A percentile compares a stretch with the other conserved stretches of the same genome.
Evolutionary conservation across 1,140 invertebrate genomes (phyloP).

Genomic region (Coenobita brevimanus): DNA sequence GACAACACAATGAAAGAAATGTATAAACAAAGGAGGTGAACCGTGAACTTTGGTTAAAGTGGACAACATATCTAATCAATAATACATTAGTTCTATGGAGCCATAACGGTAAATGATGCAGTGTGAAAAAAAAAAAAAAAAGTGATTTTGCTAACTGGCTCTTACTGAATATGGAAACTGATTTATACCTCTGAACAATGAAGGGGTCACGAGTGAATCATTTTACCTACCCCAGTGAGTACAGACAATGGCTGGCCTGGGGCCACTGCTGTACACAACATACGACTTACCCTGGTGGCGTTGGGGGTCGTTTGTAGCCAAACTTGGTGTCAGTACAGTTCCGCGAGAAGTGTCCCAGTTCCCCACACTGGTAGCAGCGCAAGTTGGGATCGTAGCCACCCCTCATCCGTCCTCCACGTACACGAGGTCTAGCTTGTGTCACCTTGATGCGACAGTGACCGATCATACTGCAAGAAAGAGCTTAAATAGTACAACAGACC

Average conservation of each 20-base stretch:
- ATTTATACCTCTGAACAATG: too few relatives aligned
- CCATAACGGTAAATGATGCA: slow-evolving; percentile 34
- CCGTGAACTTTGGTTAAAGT: not conserved
- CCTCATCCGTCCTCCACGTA: slow-evolving; percentile 72
- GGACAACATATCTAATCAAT: not conserved
- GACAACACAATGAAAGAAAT: slow-evolving; percentile 22
- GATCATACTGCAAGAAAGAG: slow-evolving; percentile 68
- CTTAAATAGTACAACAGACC: not conserved
- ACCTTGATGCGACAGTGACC: slow-evolving; percentile 74
- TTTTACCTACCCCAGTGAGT: slow-evolving; percentile 55
- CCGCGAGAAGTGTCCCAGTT: slow-evolving; percentile 80
- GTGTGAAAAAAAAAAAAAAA: slow-evolving; percentile 8
- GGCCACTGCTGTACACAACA: not conserved
- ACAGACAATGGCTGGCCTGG: slow-evolving; percentile 23
- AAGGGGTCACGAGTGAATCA: not conserved
- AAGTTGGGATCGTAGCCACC: slow-evolving; percentile 77
- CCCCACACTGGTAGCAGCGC: slow-evolving; percentile 80
- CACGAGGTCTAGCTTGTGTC: slow-evolving; percentile 74
- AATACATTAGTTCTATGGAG: slow-evolving; percentile 28
- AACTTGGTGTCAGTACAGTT: slow-evolving; percentile 76
- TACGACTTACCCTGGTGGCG: slow-evolving; percentile 67
- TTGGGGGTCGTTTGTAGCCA: slow-evolving; percentile 72
- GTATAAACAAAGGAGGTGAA: slow-evolving; percentile 13
- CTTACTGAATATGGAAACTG: too few relatives aligned
- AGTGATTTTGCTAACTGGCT: not conserved